Percentiles rank a stretch among this genome's conserved stretches.
Conservation (phyloP, 2,113 vertebrate genomes). For the Clarias macrocephalus region DNA sequence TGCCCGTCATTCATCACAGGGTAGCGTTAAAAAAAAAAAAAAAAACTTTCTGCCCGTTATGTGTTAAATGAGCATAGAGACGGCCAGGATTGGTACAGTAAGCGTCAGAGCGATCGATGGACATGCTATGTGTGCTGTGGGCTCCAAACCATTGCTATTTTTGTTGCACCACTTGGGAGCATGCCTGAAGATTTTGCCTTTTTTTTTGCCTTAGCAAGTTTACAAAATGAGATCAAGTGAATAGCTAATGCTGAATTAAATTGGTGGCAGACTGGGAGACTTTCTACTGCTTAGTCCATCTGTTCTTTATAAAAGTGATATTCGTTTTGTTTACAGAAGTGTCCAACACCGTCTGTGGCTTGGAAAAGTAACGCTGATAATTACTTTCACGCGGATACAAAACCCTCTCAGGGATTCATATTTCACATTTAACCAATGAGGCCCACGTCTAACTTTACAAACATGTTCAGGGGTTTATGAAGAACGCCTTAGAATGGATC, state of each 20-base stretch:
- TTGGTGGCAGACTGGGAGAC: not conserved
- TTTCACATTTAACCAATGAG: not conserved
- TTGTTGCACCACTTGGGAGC: not conserved
- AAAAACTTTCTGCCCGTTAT: not conserved
- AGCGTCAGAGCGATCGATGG: not conserved
- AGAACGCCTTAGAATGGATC: not conserved
- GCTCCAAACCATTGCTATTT: not conserved
- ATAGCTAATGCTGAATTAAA: not conserved
- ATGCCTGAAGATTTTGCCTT: not conserved
- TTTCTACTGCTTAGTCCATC: not conserved
- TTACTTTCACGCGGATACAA: not conserved
- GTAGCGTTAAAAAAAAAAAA: no score
- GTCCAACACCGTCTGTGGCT: not conserved
- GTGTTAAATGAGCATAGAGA: not conserved
- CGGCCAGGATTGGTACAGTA: not conserved
- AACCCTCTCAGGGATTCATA: not conserved
- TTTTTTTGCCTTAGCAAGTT: not conserved
- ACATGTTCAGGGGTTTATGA: not conserved
- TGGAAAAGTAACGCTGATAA: not conserved
- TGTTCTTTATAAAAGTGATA: not conserved
- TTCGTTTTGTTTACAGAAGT: slow-evolving; percentile 5
- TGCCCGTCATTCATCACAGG: not conserved
- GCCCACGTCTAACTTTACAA: not conserved
- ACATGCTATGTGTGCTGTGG: no score
- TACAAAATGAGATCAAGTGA: not conserved